Evolutionary conservation across 2,888 invertebrate genomes (phyloP).

Genomic region (Caenorhabditis sp.): DNA sequence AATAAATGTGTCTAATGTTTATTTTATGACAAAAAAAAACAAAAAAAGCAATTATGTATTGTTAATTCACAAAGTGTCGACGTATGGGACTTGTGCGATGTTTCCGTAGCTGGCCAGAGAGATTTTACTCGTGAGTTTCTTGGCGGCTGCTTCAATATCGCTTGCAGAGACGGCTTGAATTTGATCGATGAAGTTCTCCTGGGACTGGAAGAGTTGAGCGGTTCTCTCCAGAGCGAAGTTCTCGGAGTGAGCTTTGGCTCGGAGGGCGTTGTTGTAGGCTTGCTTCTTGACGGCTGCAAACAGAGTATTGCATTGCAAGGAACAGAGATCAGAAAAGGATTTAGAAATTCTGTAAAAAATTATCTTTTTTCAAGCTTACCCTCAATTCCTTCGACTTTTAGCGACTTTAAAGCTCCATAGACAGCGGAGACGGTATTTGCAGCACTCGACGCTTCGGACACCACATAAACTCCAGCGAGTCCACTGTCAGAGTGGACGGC

Average conservation of each 20-base stretch:
- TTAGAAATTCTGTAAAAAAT: not conserved
- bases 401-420: slow-evolving; percentile 64
- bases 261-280: slow-evolving; percentile 57
- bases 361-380: slow-evolving; percentile 29
- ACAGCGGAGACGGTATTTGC: slow-evolving; percentile 61
- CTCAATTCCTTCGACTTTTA: slow-evolving; percentile 62
- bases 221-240: slow-evolving; percentile 56
- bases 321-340: too few species aligned
- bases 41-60: not conserved
- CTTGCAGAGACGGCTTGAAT: slow-evolving; percentile 47
- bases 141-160: slow-evolving; percentile 65
- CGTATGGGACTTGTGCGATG: slow-evolving; percentile 64
- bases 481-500: slow-evolving; percentile 65
- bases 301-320: too few species aligned
- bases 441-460: slow-evolving; percentile 62
- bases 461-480: slow-evolving; percentile 74
- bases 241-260: slow-evolving; percentile 55
- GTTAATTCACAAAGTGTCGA: slow-evolving; percentile 53
- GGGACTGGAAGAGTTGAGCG: slow-evolving; percentile 51
- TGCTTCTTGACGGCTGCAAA: slow-evolving; percentile 59
- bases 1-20: too few species aligned
- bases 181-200: slow-evolving; percentile 54
- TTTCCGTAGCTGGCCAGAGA: slow-evolving; percentile 66
- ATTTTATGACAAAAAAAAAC: slow-evolving; percentile 7
- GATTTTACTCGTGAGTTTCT: slow-evolving; percentile 57